Conservation (phyloP, 2,113 vertebrate genomes). For the Parus major region DNA sequence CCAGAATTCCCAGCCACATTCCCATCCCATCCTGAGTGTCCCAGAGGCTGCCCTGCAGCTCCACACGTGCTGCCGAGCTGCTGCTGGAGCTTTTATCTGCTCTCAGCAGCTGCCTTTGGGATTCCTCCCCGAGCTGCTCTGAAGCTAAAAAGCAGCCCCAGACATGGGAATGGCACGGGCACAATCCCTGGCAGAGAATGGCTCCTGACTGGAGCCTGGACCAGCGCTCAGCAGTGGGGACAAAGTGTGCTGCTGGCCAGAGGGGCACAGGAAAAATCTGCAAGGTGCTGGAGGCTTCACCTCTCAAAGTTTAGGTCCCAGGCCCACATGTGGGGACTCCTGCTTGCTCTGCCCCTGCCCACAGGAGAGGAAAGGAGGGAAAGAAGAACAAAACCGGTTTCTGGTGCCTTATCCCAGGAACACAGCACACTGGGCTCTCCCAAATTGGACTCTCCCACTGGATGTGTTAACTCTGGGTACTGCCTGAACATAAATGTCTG, state of each 20-base stretch:
- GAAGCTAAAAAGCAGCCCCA: background rate
- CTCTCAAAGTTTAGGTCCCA: background rate
- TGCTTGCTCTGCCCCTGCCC: fast-evolving
- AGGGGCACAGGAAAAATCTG: background rate
- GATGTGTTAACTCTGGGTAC: background rate
- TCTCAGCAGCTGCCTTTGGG: background rate
- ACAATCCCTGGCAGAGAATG: background rate
- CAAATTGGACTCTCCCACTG: background rate
- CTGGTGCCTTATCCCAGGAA: background rate
- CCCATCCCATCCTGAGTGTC: background rate
- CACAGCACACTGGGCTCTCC: fast-evolving
- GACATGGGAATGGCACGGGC: fast-evolving
- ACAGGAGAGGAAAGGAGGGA: background rate
- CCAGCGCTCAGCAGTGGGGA: background rate
- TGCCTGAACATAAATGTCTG: background rate
- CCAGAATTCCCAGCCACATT: background rate
- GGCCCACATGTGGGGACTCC: fast-evolving
- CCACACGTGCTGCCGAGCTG: background rate
- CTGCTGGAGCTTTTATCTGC: background rate
- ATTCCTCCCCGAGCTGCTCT: background rate
- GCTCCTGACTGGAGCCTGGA: background rate
- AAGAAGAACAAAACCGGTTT: background rate
- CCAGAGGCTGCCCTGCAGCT: fast-evolving
- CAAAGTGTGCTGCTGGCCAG: background rate
- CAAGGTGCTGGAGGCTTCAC: background rate